phyloP scores from a whole-genome alignment of 2,113 vertebrate genomes.

The Hemiscyllium ocellatum region DNA sequence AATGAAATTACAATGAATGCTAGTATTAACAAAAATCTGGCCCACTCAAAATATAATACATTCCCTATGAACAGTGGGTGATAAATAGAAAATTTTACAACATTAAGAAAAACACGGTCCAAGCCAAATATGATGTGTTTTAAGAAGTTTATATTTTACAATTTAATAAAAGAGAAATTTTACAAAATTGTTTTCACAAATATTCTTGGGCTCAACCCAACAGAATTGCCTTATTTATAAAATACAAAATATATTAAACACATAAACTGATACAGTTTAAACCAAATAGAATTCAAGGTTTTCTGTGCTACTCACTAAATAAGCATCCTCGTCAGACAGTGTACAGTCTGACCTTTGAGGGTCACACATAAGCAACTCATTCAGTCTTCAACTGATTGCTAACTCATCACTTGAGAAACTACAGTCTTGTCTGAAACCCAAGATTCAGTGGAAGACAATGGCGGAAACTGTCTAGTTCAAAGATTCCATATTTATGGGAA shows the following conservation, averaged over 20 bases:
- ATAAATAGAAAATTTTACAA: background rate
- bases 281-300: background rate
- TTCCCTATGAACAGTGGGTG: background rate
- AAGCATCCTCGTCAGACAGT: background rate
- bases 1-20: background rate
- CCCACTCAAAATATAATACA: background rate
- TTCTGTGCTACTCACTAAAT: background rate
- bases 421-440: background rate
- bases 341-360: background rate
- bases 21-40: background rate
- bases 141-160: background rate
- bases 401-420: background rate
- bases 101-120: background rate
- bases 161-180: background rate
- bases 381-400: background rate
- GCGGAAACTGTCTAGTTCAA: background rate
- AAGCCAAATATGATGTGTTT: background rate
- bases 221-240: background rate
- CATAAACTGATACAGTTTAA: background rate
- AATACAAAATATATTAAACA: background rate
- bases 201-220: background rate
- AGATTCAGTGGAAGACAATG: background rate
- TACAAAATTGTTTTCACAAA: background rate
- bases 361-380: background rate
- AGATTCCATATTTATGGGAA: background rate